These are phyloP conservation scores for Ophthalmolycus amberensis DNA, from an alignment of 2,113 vertebrate species.

Conservation along the genomic window DNA sequence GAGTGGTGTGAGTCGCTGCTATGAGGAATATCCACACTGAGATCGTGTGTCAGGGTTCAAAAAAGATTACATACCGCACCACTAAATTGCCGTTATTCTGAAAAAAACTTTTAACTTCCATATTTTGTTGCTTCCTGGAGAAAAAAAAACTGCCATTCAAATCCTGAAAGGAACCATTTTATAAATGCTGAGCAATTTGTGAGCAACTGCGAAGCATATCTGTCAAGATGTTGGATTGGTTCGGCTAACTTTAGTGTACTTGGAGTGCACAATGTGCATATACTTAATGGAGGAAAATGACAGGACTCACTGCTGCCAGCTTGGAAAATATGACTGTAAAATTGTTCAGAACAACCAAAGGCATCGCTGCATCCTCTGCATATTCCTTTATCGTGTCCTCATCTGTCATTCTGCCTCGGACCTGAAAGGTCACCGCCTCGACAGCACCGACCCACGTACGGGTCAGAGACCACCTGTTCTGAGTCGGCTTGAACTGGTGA, in stretches of 20 bases:
- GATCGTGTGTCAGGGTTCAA: background rate
- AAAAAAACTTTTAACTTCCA: background rate
- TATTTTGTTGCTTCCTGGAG: background rate
- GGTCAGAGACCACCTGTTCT: conserved; percentile 75
- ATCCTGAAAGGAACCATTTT: background rate
- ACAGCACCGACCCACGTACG: conserved; percentile 31
- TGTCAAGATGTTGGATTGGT: background rate
- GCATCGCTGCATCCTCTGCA: background rate
- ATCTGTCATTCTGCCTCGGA: conserved; percentile 12
- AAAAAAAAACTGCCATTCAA: background rate
- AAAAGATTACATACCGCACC: background rate
- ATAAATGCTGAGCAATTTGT: background rate
- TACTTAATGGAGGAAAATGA: background rate
- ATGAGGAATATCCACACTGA: conserved; percentile 6
- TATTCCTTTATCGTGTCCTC: conserved; percentile 19
- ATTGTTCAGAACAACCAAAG: background rate
- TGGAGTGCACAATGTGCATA: background rate
- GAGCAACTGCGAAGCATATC: background rate
- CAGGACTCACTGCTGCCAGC: background rate
- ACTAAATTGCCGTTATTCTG: background rate
- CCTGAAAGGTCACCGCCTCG: background rate
- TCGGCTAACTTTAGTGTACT: background rate
- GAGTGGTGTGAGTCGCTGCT: background rate
- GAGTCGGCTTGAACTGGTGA: conserved; percentile 44
- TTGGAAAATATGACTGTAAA: background rate